phyloP scores from a whole-genome alignment of 2,797 vertebrate species.

The Siniperca obscura region DNA sequence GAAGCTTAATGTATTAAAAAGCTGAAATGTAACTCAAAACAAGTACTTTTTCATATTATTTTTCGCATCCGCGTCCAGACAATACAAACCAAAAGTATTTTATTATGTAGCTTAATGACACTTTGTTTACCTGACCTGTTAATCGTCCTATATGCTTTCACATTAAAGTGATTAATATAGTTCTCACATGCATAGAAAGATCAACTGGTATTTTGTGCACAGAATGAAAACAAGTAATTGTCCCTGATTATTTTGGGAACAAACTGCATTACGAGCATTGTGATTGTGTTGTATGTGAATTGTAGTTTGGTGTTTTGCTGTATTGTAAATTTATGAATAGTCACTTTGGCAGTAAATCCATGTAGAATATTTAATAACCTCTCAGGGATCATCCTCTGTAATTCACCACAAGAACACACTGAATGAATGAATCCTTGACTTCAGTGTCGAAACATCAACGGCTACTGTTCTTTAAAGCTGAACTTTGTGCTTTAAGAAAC shows the following conservation, averaged over 20 bases:
- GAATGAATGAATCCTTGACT: constrained; percentile 14
- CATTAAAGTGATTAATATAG: constrained; percentile 1
- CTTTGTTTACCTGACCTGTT: constrained; percentile 11
- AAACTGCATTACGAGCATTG: constrained; percentile 7
- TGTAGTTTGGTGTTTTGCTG: constrained; percentile 30
- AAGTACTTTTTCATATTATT: neutral
- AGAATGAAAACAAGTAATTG: neutral
- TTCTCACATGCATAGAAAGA: constrained; percentile 32
- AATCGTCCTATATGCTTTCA: constrained; percentile 4
- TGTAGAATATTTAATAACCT: constrained; percentile 24
- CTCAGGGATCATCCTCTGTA: constrained; percentile 65
- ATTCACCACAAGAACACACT: constrained; percentile 9
- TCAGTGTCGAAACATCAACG: neutral
- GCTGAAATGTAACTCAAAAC: neutral
- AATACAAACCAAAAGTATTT: constrained; percentile 37
- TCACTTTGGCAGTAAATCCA: constrained; percentile 12
- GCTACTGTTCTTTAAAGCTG: neutral
- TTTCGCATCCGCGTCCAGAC: constrained; percentile 4
- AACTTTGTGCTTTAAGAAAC: constrained; percentile 2
- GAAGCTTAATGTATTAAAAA: neutral
- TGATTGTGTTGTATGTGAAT: constrained; percentile 22
- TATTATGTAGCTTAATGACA: constrained; percentile 7
- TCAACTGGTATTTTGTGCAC: constrained; percentile 35
- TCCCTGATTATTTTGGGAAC: constrained; percentile 5
- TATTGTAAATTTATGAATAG: constrained; percentile 35